Base-by-base conservation (phyloP, 2,888 invertebrate genomes). In the Cryptus armator region DNA sequence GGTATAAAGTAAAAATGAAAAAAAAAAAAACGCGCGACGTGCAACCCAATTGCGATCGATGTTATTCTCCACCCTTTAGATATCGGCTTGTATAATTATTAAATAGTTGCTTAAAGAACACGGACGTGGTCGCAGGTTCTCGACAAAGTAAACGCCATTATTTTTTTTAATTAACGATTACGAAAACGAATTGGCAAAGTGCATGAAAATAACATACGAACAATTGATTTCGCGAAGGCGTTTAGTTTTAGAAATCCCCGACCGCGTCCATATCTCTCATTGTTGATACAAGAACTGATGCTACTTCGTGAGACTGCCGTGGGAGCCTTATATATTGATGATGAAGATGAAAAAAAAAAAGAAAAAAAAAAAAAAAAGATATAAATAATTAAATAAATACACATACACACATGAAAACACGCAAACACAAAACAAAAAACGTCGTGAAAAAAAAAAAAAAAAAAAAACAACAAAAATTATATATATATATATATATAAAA, bases 221-320 rank as follows among this genome's bases (percentile, higher is more conserved):
- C 37, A 29, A 37, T 51, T 51, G n/a, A n/a, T 51, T 51, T 51
- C 16, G 14, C 14, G 16, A n/a, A 67, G 68, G 68, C 24, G 24
- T 14, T 68, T 68, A 59, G 12, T 59, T 72, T 43, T 0, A 14
- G 24, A 16, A 59, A 79, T 44, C 44, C 51, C 46, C 72, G 77
- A 84, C 81, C 84, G 70, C 81, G 82, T 88, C 83, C 82, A 75
- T 74, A 74, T 74, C 76, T 81, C 72, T 86, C 71, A 81, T 88
- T 86, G 86, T 87, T 85, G 89, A 89, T 83, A 89, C 88, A 89
- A 90, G 90, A 90, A 90, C 90, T 90, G 90, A 90, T 89, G 89
- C 89, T 90, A 90, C 89, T 90, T 90, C 87, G 90, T 90, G 90
- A 90, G 90, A 90, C 90, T 90, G 90, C 89, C 87, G 90, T 89